Percentiles rank a stretch among this genome's conserved stretches.
phyloP scores from a whole-genome alignment of 2,888 invertebrate species.

The Drosophila gaucha region DNA sequence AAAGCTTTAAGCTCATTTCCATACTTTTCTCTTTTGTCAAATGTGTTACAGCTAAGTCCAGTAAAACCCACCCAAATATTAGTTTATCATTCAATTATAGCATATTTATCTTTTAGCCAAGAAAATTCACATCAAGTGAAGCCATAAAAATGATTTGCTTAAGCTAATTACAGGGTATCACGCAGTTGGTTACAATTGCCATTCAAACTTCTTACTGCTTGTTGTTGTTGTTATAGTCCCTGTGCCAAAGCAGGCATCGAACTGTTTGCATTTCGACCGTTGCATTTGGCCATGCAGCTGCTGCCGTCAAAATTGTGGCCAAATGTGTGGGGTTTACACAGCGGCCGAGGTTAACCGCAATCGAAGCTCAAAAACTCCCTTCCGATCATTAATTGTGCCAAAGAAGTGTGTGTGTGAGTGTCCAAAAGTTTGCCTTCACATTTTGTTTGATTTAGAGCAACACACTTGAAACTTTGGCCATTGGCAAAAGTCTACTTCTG shows the following conservation, averaged over 20 bases:
- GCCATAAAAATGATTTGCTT: background rate
- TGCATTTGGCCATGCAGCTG: conserved; percentile 69
- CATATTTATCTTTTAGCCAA: too few species aligned
- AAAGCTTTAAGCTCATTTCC: too few species aligned
- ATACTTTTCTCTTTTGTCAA: too few species aligned
- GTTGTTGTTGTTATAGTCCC: conserved; percentile 45
- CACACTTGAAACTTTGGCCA: conserved; percentile 66
- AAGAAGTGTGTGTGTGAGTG: conserved; percentile 29
- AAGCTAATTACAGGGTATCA: background rate
- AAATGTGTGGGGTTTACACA: conserved; percentile 62
- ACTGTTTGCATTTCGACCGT: conserved; percentile 76
- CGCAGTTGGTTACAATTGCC: background rate
- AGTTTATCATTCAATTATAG: too few species aligned
- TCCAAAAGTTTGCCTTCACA: conserved; percentile 47
- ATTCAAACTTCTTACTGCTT: background rate
- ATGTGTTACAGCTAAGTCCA: too few species aligned
- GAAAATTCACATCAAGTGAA: too few species aligned
- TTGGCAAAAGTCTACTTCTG: conserved; percentile 34
- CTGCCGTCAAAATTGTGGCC: conserved; percentile 68
- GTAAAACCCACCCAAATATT: too few species aligned
- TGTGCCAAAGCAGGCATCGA: conserved; percentile 65
- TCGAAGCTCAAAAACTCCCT: conserved; percentile 54
- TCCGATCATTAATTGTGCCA: conserved; percentile 64
- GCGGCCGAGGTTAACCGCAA: conserved; percentile 56
- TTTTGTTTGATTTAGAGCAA: conserved; percentile 71